A percentile compares a stretch with the other conserved stretches of the same genome.
Conservation (phyloP, 2,797 vertebrate species). For the Sebastes oblongus region DNA sequence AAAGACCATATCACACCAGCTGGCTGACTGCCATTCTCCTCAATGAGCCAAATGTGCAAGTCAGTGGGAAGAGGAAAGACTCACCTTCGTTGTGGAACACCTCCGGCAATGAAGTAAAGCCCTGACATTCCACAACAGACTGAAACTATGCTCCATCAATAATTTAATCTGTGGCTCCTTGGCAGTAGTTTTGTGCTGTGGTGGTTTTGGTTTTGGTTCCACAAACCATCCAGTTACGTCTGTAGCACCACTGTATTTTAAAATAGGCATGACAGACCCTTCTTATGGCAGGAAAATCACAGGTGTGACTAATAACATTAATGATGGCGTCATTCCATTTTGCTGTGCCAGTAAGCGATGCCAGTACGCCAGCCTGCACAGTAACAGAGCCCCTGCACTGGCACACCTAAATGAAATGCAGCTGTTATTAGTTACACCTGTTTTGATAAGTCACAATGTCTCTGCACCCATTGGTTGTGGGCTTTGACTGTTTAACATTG, state of each 20-base stretch:
- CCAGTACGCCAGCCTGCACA: background rate
- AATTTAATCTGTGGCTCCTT: constrained; percentile 28
- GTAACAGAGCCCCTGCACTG: constrained; percentile 11
- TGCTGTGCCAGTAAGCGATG: constrained; percentile 24
- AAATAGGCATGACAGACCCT: constrained; percentile 14
- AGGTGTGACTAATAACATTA: constrained; percentile 49
- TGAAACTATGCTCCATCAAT: constrained; percentile 8
- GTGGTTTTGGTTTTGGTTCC: constrained; percentile 22
- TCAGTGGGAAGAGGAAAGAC: constrained; percentile 16
- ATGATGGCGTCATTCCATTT: constrained; percentile 35
- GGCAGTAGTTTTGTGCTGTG: background rate
- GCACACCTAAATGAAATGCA: constrained; percentile 16
- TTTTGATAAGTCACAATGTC: constrained; percentile 13
- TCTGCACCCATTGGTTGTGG: background rate
- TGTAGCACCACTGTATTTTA: background rate
- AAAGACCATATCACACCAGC: constrained; percentile 53
- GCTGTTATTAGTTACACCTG: constrained; percentile 24
- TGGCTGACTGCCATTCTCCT: constrained; percentile 53
- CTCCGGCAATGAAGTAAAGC: constrained; percentile 7
- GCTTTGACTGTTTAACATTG: background rate
- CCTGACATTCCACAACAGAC: constrained; percentile 7
- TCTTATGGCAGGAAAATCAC: constrained; percentile 26
- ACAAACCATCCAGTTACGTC: background rate
- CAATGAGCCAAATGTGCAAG: constrained; percentile 45
- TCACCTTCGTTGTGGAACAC: constrained; percentile 14